Conservation (phyloP, 2,113 vertebrate genomes). For the Pseudolaguvia tuberculata region DNA sequence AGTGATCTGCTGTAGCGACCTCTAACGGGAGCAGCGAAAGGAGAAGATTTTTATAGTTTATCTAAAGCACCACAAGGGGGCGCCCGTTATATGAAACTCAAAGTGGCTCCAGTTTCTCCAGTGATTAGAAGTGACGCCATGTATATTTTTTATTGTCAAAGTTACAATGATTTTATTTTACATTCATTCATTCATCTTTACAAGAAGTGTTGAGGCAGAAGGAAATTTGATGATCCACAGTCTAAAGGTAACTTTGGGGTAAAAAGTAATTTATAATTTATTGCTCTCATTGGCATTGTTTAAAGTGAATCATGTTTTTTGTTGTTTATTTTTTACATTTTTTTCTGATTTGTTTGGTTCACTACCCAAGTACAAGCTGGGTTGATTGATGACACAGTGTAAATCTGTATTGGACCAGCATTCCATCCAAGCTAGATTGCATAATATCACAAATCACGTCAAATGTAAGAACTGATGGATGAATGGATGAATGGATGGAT, state of each 20-base stretch:
- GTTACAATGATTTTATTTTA: neutral
- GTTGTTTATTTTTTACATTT: no score
- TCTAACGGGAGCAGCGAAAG: no score
- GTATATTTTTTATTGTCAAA: neutral
- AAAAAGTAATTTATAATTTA: no score
- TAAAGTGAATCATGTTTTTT: no score
- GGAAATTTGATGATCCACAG: no score
- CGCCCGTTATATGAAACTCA: neutral
- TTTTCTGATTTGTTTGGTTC: neutral
- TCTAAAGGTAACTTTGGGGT: no score
- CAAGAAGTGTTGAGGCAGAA: no score
- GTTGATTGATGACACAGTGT: neutral
- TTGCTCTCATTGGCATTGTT: no score
- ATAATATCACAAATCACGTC: neutral
- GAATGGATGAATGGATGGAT: neutral
- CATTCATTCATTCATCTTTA: no score
- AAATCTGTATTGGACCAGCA: neutral
- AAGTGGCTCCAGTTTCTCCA: neutral
- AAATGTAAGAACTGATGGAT: neutral
- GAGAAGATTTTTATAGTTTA: no score
- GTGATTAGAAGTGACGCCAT: neutral
- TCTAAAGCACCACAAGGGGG: conserved; percentile 19
- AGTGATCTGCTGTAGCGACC: no score
- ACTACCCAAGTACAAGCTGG: neutral
- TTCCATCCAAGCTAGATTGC: neutral